Conservation (phyloP, 2,113 vertebrate species). For the Calypte anna region DNA sequence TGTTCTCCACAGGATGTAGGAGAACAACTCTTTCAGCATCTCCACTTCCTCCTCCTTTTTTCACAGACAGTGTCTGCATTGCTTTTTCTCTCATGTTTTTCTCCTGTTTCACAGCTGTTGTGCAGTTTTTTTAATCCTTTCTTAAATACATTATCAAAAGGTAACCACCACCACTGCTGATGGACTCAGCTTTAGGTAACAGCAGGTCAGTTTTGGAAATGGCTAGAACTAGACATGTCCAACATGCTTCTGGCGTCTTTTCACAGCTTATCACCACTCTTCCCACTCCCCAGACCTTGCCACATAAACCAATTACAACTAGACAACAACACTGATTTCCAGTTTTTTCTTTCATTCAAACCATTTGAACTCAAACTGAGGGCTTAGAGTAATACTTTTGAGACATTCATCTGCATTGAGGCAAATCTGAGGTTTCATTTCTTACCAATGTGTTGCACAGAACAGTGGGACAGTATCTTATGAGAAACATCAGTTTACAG, state of each 20-base stretch:
- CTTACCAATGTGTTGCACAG: neutral
- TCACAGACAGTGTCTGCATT: neutral
- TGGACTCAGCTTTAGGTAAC: neutral
- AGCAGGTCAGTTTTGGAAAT: neutral
- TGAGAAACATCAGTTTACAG: neutral
- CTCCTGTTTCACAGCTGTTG: neutral
- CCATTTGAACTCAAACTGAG: neutral
- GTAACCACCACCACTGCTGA: neutral
- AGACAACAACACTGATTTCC: neutral
- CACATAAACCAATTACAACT: fast-evolving
- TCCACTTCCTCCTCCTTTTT: neutral
- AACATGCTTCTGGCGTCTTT: neutral
- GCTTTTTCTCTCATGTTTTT: neutral
- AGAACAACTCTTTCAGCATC: neutral
- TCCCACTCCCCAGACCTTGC: neutral
- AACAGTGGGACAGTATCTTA: neutral
- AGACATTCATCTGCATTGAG: neutral
- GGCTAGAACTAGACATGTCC: neutral
- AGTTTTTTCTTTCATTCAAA: slow-evolving; percentile 18
- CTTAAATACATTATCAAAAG: neutral
- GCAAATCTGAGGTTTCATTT: neutral
- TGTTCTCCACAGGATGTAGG: neutral
- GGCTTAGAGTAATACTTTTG: neutral
- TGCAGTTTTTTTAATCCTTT: neutral
- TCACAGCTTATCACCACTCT: neutral